A percentile compares a stretch with the other conserved stretches of the same genome.
phyloP scores from a whole-genome alignment of 1,140 invertebrate species.

The Drosophila carrolli region DNA sequence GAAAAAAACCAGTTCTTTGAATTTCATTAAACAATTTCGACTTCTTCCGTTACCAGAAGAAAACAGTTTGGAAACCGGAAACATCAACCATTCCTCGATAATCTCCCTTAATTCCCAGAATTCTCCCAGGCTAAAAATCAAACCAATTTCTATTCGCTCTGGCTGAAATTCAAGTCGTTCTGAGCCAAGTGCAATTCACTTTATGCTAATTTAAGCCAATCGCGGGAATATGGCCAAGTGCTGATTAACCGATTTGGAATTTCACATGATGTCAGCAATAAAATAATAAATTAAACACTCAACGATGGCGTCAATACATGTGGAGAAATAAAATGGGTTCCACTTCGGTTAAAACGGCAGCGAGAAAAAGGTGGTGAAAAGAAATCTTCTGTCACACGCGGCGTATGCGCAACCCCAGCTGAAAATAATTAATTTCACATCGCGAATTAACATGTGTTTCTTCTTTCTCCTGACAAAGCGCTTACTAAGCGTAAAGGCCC shows the following conservation, averaged over 20 bases:
- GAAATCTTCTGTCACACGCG: conserved; percentile 64
- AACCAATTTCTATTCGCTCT: conserved; percentile 19
- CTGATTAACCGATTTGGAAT: conserved; percentile 65
- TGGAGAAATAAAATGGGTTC: background rate
- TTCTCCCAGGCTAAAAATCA: conserved; percentile 26
- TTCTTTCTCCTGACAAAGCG: conserved; percentile 52
- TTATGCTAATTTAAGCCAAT: conserved; percentile 56
- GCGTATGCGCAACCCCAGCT: conserved; percentile 39
- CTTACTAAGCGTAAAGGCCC: conserved; percentile 76
- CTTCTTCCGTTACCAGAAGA: background rate
- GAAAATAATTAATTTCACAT: conserved; percentile 41
- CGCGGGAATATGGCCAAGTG: conserved; percentile 17
- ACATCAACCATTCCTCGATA: conserved; percentile 6
- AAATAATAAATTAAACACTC: conserved; percentile 55
- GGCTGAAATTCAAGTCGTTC: conserved; percentile 1
- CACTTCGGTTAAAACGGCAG: background rate
- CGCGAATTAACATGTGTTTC: conserved; percentile 73
- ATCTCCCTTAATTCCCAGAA: conserved; percentile 18
- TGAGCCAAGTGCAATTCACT: conserved; percentile 53
- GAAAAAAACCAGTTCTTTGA: background rate
- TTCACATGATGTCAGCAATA: conserved; percentile 76
- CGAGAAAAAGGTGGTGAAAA: conserved; percentile 27
- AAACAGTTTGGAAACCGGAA: conserved; percentile 8
- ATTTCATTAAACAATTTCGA: conserved; percentile 7
- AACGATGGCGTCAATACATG: conserved; percentile 34